Base-by-base conservation (phyloP, 2,113 vertebrate genomes). In the Amblyornis subalaris region DNA sequence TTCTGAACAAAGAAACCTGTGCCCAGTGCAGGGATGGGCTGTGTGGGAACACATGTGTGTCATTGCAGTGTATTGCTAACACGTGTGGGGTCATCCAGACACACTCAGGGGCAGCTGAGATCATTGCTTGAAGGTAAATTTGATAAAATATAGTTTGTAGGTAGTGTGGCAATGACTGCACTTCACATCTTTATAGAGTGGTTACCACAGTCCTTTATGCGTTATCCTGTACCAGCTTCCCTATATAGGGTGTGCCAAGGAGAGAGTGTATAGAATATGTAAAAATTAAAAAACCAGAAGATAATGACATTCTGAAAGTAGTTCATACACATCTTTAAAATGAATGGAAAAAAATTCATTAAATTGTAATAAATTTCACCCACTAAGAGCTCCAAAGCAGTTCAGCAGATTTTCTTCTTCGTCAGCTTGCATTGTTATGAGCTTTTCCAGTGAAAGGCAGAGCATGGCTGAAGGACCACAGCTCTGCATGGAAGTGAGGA, bases 1-100 rank as follows among this genome's bases (percentile, higher is more conserved):
- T 69, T 84, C 80, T 89, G 89, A 92, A 82, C 80, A 96, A 92
- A 95, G 89, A 85, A 91, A 91, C 87, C 86, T 95, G 73, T 50
- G 73, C 83, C 77, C 72, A n/a, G 24, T 76, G 67, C 4, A 7
- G 58, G 44, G 36, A 81, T 53, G 58, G 61, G 65, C 69, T 5
- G 1, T 2, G 7, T 36, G 42, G 51, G 66, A 87, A 58, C 80
- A 96, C 48, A n/a, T 71, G 47, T 74, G 44, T 92, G 78, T 67
- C 69, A 72, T 53, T 92, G 80, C 9, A 90, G 48, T 48, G 69
- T 80, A 92, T 95, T 90, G 73, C 61, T 81, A 69, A 89, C 91
- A 93, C 40, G 54, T 87, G 89, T 22, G 28, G 25, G 71, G 65
- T 81, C 79, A 81, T 60, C 58, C 60, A 73, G 90, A 90, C 31